phyloP scores from a whole-genome alignment of 1,140 invertebrate genomes.

The Pissodes strobi region DNA sequence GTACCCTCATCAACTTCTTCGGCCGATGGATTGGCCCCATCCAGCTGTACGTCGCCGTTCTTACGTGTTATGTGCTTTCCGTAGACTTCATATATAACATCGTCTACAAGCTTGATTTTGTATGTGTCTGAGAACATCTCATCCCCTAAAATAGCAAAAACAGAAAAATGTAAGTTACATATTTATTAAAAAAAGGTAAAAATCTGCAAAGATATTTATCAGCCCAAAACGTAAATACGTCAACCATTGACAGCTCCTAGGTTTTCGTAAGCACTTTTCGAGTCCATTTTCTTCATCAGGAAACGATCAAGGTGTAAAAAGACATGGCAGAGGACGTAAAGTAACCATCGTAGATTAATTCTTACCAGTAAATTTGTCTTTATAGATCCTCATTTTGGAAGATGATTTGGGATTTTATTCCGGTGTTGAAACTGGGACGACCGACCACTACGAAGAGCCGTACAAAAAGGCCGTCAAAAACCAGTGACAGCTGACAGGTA shows the following conservation, averaged over 20 bases:
- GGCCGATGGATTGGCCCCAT: slow-evolving; percentile 90
- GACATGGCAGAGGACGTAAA: too few species aligned
- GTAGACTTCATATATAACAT: slow-evolving; percentile 94
- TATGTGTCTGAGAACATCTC: slow-evolving; percentile 99
- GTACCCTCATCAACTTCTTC: slow-evolving; percentile 88
- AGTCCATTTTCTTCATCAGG: not conserved
- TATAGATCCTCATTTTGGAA: slow-evolving; percentile 92
- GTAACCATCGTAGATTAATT: slow-evolving; percentile 28
- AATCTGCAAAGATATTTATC: too few species aligned
- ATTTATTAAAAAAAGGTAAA: too few species aligned
- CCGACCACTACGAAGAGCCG: slow-evolving; percentile 15
- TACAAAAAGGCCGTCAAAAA: slow-evolving; percentile 12
- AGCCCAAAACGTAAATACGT: slow-evolving; percentile 5
- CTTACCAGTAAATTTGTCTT: slow-evolving; percentile 91
- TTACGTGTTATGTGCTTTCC: slow-evolving; percentile 81
- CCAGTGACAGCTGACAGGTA: too few species aligned
- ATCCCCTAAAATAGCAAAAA: slow-evolving; percentile 72
- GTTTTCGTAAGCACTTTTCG: not conserved
- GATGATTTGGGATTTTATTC: slow-evolving; percentile 58
- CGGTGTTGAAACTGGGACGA: not conserved
- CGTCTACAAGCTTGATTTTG: slow-evolving; percentile 90
- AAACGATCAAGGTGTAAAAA: not conserved
- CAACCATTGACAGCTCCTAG: slow-evolving; percentile 33
- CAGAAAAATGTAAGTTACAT: too few species aligned
- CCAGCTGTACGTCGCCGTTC: slow-evolving; percentile 79